Percentiles rank a stretch among this genome's conserved stretches.
phyloP scores from a whole-genome alignment of 2,797 vertebrate genomes.

The Sebastes nivosus region DNA sequence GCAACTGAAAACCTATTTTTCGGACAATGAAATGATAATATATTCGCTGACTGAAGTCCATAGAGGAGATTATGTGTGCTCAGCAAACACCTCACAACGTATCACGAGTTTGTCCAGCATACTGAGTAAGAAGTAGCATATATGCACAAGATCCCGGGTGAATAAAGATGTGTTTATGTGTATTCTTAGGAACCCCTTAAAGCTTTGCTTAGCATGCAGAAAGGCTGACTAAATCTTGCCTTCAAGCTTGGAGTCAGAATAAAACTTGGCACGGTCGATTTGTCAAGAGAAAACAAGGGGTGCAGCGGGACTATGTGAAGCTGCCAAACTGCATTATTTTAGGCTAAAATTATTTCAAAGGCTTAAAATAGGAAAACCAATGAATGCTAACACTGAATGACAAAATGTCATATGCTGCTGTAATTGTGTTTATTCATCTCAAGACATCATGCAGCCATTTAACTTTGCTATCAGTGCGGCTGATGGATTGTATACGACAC shows the following conservation, averaged over 20 bases:
- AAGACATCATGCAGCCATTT: constrained; percentile 25
- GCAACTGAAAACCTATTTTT: background rate
- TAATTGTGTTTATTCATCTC: constrained; percentile 28
- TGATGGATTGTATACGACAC: background rate
- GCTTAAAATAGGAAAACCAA: constrained; percentile 27
- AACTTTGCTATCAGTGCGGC: constrained; percentile 4
- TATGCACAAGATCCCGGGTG: background rate
- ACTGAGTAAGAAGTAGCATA: background rate
- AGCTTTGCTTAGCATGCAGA: constrained; percentile 23
- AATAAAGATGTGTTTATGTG: constrained; percentile 21
- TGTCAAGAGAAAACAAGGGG: constrained; percentile 43
- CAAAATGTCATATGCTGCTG: constrained; percentile 5
- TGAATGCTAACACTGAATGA: constrained; percentile 28
- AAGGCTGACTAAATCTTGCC: constrained; percentile 16
- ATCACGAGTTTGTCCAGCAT: background rate
- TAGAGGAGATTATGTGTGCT: background rate
- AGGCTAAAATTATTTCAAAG: constrained; percentile 32
- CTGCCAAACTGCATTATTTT: constrained; percentile 28
- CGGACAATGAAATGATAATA: background rate
- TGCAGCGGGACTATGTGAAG: background rate
- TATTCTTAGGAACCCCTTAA: constrained; percentile 17
- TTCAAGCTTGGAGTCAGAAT: constrained; percentile 42
- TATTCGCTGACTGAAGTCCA: background rate
- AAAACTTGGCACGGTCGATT: constrained; percentile 38
- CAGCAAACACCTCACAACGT: background rate